Percentiles rank a stretch among this genome's conserved stretches.
Evolutionary conservation across 2,113 vertebrate genomes (phyloP).

Genomic region (Callospermophilus lateralis): DNA sequence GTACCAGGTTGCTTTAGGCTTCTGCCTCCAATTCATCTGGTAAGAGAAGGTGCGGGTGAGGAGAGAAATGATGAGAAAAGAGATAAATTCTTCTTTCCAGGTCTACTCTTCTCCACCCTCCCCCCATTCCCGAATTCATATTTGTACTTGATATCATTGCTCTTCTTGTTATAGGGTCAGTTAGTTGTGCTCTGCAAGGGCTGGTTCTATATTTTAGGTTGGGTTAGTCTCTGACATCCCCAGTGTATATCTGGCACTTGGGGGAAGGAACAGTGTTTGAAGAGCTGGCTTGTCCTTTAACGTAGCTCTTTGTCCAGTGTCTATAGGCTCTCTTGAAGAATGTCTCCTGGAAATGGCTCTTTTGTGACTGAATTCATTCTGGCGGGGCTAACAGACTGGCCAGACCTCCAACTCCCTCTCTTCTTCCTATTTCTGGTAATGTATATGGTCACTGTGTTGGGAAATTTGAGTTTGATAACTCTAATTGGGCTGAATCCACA

Average conservation of each 20-base stretch:
- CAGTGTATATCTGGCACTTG: rapidly evolving
- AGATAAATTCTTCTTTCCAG: background rate
- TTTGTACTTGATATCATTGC: background rate
- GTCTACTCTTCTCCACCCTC: background rate
- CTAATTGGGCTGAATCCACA: slow-evolving; percentile 52
- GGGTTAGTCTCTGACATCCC: background rate
- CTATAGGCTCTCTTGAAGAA: background rate
- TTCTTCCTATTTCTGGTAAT: slow-evolving; percentile 37
- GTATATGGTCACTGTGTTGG: background rate
- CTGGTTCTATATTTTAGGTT: rapidly evolving
- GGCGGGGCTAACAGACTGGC: background rate
- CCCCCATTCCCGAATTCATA: background rate
- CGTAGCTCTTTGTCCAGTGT: background rate
- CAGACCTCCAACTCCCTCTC: background rate
- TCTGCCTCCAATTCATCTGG: background rate
- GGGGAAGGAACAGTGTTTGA: background rate
- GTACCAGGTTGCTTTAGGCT: rapidly evolving
- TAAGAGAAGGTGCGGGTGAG: background rate
- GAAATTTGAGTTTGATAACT: slow-evolving; percentile 36
- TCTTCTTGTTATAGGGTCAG: background rate
- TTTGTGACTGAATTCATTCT: slow-evolving; percentile 11
- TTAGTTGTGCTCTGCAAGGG: background rate
- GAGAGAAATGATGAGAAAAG: background rate
- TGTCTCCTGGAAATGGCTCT: slow-evolving; percentile 12
- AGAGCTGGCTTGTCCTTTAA: background rate